A percentile compares a stretch with the other conserved stretches of the same genome.
phyloP scores from a whole-genome alignment of 2,797 vertebrate species.

The Buceros bicornis region DNA sequence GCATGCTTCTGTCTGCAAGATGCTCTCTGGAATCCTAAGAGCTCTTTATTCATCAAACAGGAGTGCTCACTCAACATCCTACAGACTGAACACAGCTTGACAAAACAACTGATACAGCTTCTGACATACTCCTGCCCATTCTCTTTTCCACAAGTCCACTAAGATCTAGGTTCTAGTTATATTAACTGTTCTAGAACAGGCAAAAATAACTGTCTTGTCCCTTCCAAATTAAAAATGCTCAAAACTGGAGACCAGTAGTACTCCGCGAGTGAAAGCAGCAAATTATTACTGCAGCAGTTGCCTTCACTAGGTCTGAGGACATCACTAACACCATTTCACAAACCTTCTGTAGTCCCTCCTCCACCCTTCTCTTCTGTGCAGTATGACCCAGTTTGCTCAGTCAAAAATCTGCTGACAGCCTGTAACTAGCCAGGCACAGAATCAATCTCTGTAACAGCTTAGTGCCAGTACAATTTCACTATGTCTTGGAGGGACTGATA shows the following conservation, averaged over 20 bases:
- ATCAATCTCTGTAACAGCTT: not conserved
- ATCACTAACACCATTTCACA: not conserved
- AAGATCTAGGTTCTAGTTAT: not conserved
- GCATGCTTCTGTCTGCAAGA: not conserved
- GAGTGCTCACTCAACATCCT: not conserved
- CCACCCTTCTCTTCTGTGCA: not conserved
- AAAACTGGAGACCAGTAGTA: not conserved
- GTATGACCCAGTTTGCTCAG: not conserved
- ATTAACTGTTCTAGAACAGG: not conserved
- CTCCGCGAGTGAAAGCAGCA: not conserved
- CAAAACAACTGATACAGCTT: not conserved
- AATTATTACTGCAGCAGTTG: not conserved
- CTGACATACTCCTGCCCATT: not conserved
- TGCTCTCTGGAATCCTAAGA: not conserved
- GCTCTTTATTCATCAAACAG: not conserved
- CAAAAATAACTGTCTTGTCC: not conserved
- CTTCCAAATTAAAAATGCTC: not conserved
- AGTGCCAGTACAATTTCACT: not conserved
- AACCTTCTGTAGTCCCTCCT: not conserved
- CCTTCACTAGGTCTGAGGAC: not conserved
- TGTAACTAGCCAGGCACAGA: not conserved
- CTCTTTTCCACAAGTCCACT: not conserved
- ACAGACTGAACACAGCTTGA: not conserved
- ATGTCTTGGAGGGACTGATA: not conserved
- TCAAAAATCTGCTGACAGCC: not conserved